These are phyloP conservation scores for Diarsia mendica DNA, from an alignment of 2,888 invertebrate species.

Conservation along the genomic window DNA sequence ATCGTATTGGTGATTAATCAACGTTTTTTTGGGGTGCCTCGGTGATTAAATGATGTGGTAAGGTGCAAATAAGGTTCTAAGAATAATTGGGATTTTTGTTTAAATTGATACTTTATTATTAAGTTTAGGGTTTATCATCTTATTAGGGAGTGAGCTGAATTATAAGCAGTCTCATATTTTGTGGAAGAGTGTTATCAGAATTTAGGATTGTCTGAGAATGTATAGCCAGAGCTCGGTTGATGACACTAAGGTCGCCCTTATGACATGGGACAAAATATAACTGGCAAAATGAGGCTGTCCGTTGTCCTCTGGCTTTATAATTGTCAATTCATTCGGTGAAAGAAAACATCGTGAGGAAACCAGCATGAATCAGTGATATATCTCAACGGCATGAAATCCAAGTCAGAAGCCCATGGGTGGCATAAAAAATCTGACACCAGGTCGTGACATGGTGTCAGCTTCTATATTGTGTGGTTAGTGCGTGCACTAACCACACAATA, in stretches of 20 bases:
- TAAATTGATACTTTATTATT: conserved; percentile 56
- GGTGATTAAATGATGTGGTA: conserved; percentile 64
- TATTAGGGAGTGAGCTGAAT: conserved; percentile 27
- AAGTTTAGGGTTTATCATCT: conserved; percentile 37
- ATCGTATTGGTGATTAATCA: conserved; percentile 69
- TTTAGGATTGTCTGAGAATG: background rate
- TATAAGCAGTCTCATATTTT: conserved; percentile 19
- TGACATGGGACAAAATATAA: too few species aligned
- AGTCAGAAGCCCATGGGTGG: too few species aligned
- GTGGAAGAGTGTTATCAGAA: background rate
- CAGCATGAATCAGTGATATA: too few species aligned
- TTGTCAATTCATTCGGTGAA: too few species aligned
- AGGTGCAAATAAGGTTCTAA: conserved; percentile 68
- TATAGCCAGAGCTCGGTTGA: background rate
- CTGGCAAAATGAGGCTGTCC: too few species aligned
- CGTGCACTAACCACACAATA: too few species aligned
- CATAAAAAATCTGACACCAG: too few species aligned
- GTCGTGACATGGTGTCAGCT: too few species aligned
- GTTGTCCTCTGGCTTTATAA: too few species aligned
- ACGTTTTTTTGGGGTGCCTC: conserved; percentile 51
- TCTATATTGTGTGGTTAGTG: too few species aligned
- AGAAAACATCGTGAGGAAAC: too few species aligned
- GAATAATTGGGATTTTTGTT: conserved; percentile 58
- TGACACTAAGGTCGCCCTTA: background rate
- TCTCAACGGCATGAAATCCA: too few species aligned